Base-by-base conservation (phyloP, 2,113 vertebrate genomes). In the Solea solea region DNA sequence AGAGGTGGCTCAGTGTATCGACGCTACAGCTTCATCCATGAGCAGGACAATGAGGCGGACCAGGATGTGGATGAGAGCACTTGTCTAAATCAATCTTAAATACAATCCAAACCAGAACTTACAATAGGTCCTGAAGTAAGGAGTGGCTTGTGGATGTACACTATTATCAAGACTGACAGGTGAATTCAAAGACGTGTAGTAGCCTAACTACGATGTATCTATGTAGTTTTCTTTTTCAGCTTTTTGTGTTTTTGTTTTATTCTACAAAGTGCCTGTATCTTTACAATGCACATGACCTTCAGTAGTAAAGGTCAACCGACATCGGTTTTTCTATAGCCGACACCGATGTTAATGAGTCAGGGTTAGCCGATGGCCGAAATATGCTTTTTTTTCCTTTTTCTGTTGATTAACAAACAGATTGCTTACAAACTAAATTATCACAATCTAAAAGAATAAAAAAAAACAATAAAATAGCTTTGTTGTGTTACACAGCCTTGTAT, bases 1-100 rank as follows among this genome's bases (percentile, higher is more conserved):
- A 82, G 70, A 53, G 93, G 91, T 2, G 94, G 93, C 16, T 94
- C 93, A 0, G 73, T 91, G 4, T 86, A 91, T 39, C 84, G 90
- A 3, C 89, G 93, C 41, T 83, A 91, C 82, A 92, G 88, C 70
- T 83, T 86, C 48, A 88, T 92, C 15, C 82, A 91, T 3, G 81
- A 90, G 58, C 77, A 88, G 45, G 90, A 87, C 62, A 57, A 81
- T 4, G 81, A 87, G 4, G 68, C 82, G 25, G 88, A 89, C 62
- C 84, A 79, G 45, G 84, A 85, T 14, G 81, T 40, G 25, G 69
- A 82, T 28, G 89, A 91, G 72, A 87, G 71, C 41, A 83, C 63
- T 28, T 13, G 63, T 41, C 83, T 91, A 9, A 92, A 63, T 72
- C 83, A 78, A 15, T 50, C 58, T 59, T 90, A 81, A 74, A 54